Percentiles rank a stretch among this genome's conserved stretches.
phyloP scores from a whole-genome alignment of 1,140 invertebrate species.

The Leptonema lineaticorne region DNA sequence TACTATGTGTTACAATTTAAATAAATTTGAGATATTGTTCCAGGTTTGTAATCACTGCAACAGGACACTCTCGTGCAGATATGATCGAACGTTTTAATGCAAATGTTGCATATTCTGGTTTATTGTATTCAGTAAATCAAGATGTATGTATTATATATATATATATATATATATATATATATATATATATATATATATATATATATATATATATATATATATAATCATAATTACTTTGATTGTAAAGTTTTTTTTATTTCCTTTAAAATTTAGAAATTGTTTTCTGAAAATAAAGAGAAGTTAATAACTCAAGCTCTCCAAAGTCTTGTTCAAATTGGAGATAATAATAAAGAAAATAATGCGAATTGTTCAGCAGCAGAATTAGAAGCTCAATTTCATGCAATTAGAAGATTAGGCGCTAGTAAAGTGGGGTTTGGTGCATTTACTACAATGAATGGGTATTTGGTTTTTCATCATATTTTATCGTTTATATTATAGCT shows the following conservation, averaged over 20 bases:
- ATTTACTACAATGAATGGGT: slow-evolving; percentile 89
- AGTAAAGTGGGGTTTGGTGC: slow-evolving; percentile 97
- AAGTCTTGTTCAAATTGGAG: slow-evolving; percentile 74
- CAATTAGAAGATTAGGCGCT: slow-evolving; percentile 87
- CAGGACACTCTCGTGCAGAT: slow-evolving; percentile 60
- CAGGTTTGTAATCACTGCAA: slow-evolving; percentile 55
- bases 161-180: too few species aligned
- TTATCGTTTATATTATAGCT: neutral
- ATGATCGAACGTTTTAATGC: slow-evolving; percentile 93
- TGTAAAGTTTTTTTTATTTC: neutral
- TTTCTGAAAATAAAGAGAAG: slow-evolving; percentile 98
- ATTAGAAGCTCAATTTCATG: slow-evolving; percentile 92
- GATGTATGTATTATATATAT: slow-evolving; percentile 69
- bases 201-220: too few species aligned
- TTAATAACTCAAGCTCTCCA: slow-evolving; percentile 83
- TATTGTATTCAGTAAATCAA: slow-evolving; percentile 93
- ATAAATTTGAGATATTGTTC: slow-evolving; percentile 24
- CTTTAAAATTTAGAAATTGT: slow-evolving; percentile 63
- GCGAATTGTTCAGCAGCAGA: slow-evolving; percentile 65
- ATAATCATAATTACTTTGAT: neutral
- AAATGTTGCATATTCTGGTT: slow-evolving; percentile 96
- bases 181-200: too few species aligned
- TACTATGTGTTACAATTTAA: too few species aligned
- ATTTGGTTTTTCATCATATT: slow-evolving; percentile 42
- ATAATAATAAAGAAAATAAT: slow-evolving; percentile 67